These are phyloP conservation scores for Prionchulus punctatus DNA, from an alignment of 2,888 invertebrate species.

Conservation along the genomic window DNA sequence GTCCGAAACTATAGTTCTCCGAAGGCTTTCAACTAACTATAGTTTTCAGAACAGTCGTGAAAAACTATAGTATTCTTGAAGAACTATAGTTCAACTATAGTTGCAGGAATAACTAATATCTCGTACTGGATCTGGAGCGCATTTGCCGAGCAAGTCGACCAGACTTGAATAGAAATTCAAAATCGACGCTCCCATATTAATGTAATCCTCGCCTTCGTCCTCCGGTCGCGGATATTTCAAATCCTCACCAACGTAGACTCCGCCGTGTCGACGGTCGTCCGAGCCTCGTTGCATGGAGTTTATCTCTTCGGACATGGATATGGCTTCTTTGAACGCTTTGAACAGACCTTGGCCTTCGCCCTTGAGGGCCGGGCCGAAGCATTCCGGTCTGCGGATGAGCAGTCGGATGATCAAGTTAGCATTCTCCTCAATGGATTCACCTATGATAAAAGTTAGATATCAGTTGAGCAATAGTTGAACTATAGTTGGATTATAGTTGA, in stretches of 20 bases:
- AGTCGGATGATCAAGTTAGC: constrained; percentile 94
- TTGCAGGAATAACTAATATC: too few relatives aligned
- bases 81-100: too few relatives aligned
- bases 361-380: constrained; percentile 86
- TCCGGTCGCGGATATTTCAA: constrained; percentile 51
- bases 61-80: too few relatives aligned
- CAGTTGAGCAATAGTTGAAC: too few relatives aligned
- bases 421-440: constrained; percentile 98
- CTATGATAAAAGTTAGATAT: too few relatives aligned
- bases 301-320: constrained; percentile 32
- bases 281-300: not conserved
- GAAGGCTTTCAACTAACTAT: too few relatives aligned
- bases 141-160: constrained; percentile 86
- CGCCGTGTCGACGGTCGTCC: constrained; percentile 1
- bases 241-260: constrained; percentile 7
- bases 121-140: constrained; percentile 80
- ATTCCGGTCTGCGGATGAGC: constrained; percentile 90
- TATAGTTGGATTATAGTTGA: too few relatives aligned
- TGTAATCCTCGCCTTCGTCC: constrained; percentile 98
- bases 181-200: constrained; percentile 97
- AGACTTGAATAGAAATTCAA: constrained; percentile 94
- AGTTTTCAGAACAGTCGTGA: too few relatives aligned
- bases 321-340: constrained; percentile 88
- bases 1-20: too few relatives aligned
- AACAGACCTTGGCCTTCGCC: constrained; percentile 95